phyloP scores from a whole-genome alignment of 2,113 vertebrate genomes.

The Piaya cayana region DNA sequence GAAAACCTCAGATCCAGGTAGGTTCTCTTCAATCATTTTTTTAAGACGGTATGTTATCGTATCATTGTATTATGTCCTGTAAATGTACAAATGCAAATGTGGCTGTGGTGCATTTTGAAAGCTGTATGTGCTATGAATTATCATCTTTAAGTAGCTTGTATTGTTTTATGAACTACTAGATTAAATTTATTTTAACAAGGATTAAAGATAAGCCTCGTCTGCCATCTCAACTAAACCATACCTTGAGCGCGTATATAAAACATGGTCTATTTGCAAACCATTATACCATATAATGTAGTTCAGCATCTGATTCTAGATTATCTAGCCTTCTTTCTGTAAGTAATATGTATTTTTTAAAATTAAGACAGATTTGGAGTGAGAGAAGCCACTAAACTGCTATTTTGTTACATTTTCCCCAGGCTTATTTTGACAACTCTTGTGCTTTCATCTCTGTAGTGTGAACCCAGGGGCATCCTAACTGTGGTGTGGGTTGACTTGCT shows the following conservation, averaged over 20 bases:
- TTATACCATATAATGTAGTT: not conserved
- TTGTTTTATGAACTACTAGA: not conserved
- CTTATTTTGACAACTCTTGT: not conserved
- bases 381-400: not conserved
- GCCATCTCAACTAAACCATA: not conserved
- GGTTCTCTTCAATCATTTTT: not conserved
- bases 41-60: not conserved
- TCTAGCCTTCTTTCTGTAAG: not conserved
- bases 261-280: not conserved
- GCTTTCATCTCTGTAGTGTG: not conserved
- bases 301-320: not conserved
- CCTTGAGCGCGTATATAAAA: not conserved
- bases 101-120: not conserved
- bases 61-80: not conserved
- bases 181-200: not conserved
- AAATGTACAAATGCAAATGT: not conserved
- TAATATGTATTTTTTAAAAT: not conserved
- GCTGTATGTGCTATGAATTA: not conserved
- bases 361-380: not conserved
- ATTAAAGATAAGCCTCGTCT: not conserved
- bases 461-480: not conserved
- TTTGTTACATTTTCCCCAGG: not conserved
- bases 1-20: constrained; percentile 81
- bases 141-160: not conserved
- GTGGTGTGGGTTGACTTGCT: not conserved